phyloP scores from a whole-genome alignment of 1,140 invertebrate genomes.

The Calliphora vicina region DNA sequence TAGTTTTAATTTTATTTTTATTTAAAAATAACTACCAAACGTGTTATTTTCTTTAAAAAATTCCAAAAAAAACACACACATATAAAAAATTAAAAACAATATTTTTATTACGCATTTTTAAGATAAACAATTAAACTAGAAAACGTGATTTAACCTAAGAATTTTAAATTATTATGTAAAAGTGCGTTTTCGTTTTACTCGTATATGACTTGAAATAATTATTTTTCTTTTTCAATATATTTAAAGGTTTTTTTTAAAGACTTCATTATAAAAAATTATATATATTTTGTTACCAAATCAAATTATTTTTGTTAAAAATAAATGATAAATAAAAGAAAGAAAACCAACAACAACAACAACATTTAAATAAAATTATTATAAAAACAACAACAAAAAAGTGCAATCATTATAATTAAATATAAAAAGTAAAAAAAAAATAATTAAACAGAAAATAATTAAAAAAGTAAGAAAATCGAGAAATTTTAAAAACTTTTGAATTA shows the following conservation, averaged over 20 bases:
- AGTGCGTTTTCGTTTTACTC: neutral
- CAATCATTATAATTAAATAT: neutral
- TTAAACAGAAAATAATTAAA: slow-evolving; percentile 12
- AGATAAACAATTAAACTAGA: neutral
- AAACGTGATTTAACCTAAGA: neutral
- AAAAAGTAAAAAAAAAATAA: neutral
- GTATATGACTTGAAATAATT: neutral
- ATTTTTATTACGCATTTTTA: neutral
- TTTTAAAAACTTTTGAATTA: neutral
- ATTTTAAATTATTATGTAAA: neutral
- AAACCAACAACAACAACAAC: neutral
- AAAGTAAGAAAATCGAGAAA: neutral
- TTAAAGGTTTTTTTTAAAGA: neutral
- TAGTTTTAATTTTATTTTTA: neutral
- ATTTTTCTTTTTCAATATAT: neutral
- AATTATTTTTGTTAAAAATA: slow-evolving; percentile 4
- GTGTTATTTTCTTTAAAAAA: neutral
- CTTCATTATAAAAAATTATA: slow-evolving; percentile 2
- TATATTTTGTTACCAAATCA: slow-evolving; percentile 6
- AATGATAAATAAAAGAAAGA: neutral
- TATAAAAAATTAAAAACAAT: neutral
- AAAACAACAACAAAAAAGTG: neutral
- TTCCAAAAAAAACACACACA: neutral
- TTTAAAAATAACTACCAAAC: neutral
- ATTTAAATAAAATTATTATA: neutral